Evolutionary conservation across 2,888 invertebrate genomes (phyloP).

Genomic region (Acholoe squamosa): DNA sequence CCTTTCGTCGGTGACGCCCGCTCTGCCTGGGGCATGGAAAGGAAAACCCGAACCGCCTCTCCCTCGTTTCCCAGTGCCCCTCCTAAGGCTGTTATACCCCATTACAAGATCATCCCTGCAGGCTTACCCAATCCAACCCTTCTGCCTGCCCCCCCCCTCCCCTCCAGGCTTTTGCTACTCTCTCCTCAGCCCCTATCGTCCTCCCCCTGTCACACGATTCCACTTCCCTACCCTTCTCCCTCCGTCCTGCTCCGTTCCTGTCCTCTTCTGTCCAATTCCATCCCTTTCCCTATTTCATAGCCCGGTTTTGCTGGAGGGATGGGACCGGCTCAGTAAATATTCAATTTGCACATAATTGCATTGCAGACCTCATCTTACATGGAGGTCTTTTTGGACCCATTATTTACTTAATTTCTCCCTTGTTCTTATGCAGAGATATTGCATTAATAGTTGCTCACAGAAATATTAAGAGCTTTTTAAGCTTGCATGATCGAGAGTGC

Average conservation of each 20-base stretch:
- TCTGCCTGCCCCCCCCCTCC: not conserved
- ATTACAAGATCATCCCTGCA: not conserved
- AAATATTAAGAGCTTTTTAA: not conserved
- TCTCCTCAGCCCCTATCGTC: not conserved
- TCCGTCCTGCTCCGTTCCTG: not conserved
- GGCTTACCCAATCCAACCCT: not conserved
- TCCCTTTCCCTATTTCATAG: too few relatives aligned
- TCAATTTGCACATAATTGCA: conserved; percentile 44
- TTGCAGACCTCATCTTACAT: not conserved
- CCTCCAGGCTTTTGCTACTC: not conserved
- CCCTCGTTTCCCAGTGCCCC: not conserved
- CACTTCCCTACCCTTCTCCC: not conserved
- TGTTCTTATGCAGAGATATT: conserved; percentile 23
- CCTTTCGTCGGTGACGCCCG: not conserved
- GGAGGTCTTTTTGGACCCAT: not conserved
- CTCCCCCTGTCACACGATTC: not conserved
- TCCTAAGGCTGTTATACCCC: not conserved
- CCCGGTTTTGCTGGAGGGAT: conserved; percentile 16
- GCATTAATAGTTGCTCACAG: not conserved
- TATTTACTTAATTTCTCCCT: not conserved
- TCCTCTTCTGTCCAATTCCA: too few relatives aligned
- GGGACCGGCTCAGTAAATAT: conserved; percentile 15
- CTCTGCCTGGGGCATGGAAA: not conserved
- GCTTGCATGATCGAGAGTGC: too few relatives aligned
- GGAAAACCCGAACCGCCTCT: not conserved